Evolutionary conservation across 2,113 vertebrate species (phyloP).

Genomic region (Chionomys nivalis): DNA sequence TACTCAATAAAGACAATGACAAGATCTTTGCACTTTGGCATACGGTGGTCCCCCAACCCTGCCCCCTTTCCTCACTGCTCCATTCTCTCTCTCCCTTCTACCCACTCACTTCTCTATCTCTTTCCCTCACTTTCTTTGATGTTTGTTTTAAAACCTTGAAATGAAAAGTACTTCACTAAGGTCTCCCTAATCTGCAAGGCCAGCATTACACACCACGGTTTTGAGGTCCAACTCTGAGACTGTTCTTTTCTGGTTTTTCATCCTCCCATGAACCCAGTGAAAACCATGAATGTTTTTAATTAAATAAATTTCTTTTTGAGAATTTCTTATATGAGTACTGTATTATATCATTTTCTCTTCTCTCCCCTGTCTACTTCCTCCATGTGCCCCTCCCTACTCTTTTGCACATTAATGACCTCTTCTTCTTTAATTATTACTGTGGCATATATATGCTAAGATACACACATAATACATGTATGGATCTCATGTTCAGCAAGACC

Average conservation of each 20-base stretch:
- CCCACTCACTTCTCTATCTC: not conserved
- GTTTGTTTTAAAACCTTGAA: not conserved
- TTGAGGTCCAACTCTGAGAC: not conserved
- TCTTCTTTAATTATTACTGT: not conserved
- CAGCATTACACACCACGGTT: not conserved
- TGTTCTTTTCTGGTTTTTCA: not conserved
- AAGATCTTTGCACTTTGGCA: not conserved
- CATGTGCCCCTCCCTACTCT: not conserved
- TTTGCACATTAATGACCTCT: not conserved
- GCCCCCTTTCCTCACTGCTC: not conserved
- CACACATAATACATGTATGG: not conserved
- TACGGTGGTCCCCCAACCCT: accelerated
- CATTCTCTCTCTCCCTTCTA: too few species aligned
- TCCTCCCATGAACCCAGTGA: not conserved
- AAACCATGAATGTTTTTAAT: not conserved
- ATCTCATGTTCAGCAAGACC: not conserved
- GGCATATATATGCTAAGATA: not conserved
- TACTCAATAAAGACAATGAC: not conserved
- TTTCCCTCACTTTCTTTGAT: not conserved
- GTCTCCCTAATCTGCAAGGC: not conserved
- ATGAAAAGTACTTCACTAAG: not conserved
- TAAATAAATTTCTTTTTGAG: not conserved
- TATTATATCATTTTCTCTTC: not conserved
- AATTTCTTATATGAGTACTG: not conserved
- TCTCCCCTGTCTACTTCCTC: not conserved